Evolutionary conservation across 2,113 vertebrate genomes (phyloP).

Genomic region (Chinchilla lanigera): DNA sequence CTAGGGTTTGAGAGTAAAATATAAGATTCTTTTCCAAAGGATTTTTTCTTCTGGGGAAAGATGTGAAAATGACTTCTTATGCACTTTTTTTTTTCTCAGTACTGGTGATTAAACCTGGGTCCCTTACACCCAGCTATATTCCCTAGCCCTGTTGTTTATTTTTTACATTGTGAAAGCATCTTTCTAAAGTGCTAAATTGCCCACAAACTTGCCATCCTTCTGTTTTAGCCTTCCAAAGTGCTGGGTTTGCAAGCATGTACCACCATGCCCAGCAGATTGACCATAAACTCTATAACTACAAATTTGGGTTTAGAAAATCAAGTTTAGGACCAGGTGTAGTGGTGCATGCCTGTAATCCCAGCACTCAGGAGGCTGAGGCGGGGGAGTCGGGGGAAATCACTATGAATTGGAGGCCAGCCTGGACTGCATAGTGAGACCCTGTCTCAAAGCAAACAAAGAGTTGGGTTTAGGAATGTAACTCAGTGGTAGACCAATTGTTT

Average conservation of each 20-base stretch:
- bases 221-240: background rate
- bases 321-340: background rate
- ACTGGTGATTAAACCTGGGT: background rate
- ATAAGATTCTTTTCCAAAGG: background rate
- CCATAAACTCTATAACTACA: background rate
- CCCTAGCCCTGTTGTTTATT: background rate
- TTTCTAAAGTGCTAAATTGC: background rate
- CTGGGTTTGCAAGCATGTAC: background rate
- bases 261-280: background rate
- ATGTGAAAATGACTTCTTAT: background rate
- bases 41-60: background rate
- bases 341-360: background rate
- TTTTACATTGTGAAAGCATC: background rate
- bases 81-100: background rate
- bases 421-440: background rate
- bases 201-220: background rate
- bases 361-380: background rate
- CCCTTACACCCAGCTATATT: background rate
- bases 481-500: background rate
- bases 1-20: background rate
- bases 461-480: background rate
- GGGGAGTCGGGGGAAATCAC: background rate
- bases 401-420: background rate
- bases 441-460: background rate
- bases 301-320: background rate